phyloP scores from a whole-genome alignment of 2,888 invertebrate species.

The Lumbricus terrestris region DNA sequence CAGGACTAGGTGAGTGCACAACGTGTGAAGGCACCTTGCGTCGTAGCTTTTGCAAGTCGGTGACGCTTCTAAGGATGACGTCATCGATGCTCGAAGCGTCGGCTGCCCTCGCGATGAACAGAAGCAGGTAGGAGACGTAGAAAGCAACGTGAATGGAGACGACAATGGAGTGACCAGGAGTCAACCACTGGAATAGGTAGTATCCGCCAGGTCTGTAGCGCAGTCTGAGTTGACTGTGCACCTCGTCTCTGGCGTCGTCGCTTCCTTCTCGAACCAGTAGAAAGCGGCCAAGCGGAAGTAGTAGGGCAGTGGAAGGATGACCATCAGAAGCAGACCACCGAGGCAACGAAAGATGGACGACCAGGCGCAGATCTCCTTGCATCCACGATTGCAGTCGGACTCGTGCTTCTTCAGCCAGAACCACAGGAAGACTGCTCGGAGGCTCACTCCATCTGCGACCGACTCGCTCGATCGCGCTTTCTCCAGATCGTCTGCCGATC shows the following conservation, averaged over 20 bases:
- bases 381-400: conserved; percentile 37
- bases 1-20: conserved; percentile 37
- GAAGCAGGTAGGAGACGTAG: conserved; percentile 30
- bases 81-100: conserved; percentile 28
- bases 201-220: conserved; percentile 12
- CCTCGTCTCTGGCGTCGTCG: conserved; percentile 28
- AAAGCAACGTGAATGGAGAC: conserved; percentile 36
- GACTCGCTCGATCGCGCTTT: neutral
- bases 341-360: conserved; percentile 31
- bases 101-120: conserved; percentile 27
- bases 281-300: conserved; percentile 35
- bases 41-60: conserved; percentile 34
- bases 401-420: conserved; percentile 27
- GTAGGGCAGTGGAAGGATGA: conserved; percentile 34
- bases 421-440: too few relatives aligned
- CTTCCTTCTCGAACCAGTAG: conserved; percentile 36
- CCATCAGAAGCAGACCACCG: conserved; percentile 33
- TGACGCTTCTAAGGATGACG: conserved; percentile 31
- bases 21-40: conserved; percentile 32
- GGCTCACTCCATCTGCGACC: too few relatives aligned
- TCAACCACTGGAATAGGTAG: conserved; percentile 35
- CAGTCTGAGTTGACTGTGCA: conserved; percentile 27
- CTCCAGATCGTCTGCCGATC: neutral
- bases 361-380: conserved; percentile 38
- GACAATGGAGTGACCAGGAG: conserved; percentile 33